Base-by-base conservation (phyloP, 2,113 vertebrate species). In the Alexandromys fortis region DNA sequence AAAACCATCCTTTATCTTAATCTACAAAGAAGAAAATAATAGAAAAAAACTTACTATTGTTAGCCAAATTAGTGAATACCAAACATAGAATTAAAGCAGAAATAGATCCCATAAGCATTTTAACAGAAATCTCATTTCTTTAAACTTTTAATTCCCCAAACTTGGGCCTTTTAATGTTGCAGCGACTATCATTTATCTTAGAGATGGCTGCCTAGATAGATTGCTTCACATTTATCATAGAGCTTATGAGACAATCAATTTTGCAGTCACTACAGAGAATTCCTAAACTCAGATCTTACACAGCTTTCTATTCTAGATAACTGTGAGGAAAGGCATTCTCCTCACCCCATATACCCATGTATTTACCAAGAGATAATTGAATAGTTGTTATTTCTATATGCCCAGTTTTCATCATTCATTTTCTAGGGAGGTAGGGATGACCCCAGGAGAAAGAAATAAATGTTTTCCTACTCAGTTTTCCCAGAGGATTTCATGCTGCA, bases 1-100 rank as follows among this genome's bases (percentile, higher is more conserved):
- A 97, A 94, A 97, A 68, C 33, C 81, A 96, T 95, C 95, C 93
- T 96, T 98, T 95, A 96, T 97, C 97, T 97, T 97, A 97, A 97
- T 96, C 89, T 91, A 49, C 77, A 94, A 55, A 67, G 94, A 95
- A 92, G 86, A 92, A 96, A 96, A 96, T 88, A 96, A 97, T 95
- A 93, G 49, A 61, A 90, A 96, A 96, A 10, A 35, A 63, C 65
- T 38, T 88, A 72, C 12, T 21, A 8, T 91, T 95, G 87, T 92
- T 33, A 86, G 70, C 42, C 22, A 97, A 90, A 96, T 97, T 90
- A 96, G 68, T 95, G 67, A 95, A 3, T 3, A 24, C 1, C 10
- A 33, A 86, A 63, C 94, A 78, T 94, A 96, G 67, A 94, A 92
- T 95, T 97, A 97, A 93, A 47, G 77, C 35, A 91, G 61, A 98